phyloP scores from a whole-genome alignment of 2,888 invertebrate species.

The Orthosia incerta region DNA sequence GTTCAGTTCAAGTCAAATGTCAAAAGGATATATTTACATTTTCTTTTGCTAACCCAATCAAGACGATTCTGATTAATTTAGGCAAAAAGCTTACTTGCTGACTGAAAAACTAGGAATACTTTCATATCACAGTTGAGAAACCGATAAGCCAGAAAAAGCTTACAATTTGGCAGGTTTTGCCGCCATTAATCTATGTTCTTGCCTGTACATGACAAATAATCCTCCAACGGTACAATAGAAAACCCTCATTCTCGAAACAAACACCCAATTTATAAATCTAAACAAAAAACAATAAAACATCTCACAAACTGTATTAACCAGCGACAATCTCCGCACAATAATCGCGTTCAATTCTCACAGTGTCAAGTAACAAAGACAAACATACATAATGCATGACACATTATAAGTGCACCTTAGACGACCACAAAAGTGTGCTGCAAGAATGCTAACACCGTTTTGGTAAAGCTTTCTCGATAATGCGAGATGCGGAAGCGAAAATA shows the following conservation, averaged over 20 bases:
- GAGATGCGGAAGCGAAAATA: constrained; percentile 68
- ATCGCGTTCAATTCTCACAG: constrained; percentile 64
- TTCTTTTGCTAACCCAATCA: neutral
- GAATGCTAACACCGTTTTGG: constrained; percentile 79
- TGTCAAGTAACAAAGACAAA: constrained; percentile 64
- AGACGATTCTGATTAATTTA: neutral
- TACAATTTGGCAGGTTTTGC: neutral
- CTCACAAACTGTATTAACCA: constrained; percentile 32
- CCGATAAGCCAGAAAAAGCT: neutral
- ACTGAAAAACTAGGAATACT: neutral
- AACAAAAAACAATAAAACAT: constrained; percentile 42
- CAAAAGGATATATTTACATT: neutral
- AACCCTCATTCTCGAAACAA: constrained; percentile 22
- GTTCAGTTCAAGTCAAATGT: constrained; percentile 12
- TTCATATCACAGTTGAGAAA: neutral
- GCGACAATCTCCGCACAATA: constrained; percentile 56
- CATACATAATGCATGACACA: constrained; percentile 81
- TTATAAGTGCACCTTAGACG: constrained; percentile 67
- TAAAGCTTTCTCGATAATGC: constrained; percentile 73
- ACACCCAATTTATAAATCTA: constrained; percentile 11
- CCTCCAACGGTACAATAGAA: neutral
- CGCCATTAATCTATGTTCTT: neutral
- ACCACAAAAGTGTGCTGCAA: constrained; percentile 61
- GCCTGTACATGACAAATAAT: neutral
- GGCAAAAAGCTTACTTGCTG: neutral